phyloP scores from a whole-genome alignment of 2,797 vertebrate species.

The Alcedo quadribrachys region DNA sequence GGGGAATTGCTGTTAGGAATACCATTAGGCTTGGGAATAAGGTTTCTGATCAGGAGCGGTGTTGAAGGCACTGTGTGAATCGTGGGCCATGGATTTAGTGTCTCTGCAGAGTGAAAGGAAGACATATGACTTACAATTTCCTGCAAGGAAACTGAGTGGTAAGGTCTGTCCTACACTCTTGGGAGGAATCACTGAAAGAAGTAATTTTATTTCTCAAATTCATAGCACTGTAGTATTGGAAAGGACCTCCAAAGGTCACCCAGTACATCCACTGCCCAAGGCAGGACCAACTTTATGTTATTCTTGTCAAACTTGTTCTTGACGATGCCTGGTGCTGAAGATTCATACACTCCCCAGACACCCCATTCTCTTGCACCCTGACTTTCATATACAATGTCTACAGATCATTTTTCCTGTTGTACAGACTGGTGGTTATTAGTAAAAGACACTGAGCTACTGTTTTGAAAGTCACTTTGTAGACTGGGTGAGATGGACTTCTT shows the following conservation, averaged over 20 bases:
- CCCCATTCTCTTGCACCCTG: not conserved
- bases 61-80: not conserved
- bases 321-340: not conserved
- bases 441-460: not conserved
- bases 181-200: not conserved
- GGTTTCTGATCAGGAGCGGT: not conserved
- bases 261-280: not conserved
- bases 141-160: conserved; percentile 1
- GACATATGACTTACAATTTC: conserved; percentile 28
- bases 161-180: not conserved
- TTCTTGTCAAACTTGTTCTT: not conserved
- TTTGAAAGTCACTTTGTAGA: not conserved
- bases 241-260: not conserved
- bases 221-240: not conserved
- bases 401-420: not conserved
- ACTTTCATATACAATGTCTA: not conserved
- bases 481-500: not conserved
- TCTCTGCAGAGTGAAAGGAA: conserved; percentile 8
- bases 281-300: not conserved
- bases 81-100: not conserved
- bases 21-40: not conserved
- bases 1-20: not conserved
- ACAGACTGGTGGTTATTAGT: not conserved
- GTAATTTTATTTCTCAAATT: not conserved
- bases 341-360: not conserved